Evolutionary conservation across 1,140 invertebrate species (phyloP), one percentile per base, ranked within the genome.

Genomic region (Papilio polyxenes): DNA sequence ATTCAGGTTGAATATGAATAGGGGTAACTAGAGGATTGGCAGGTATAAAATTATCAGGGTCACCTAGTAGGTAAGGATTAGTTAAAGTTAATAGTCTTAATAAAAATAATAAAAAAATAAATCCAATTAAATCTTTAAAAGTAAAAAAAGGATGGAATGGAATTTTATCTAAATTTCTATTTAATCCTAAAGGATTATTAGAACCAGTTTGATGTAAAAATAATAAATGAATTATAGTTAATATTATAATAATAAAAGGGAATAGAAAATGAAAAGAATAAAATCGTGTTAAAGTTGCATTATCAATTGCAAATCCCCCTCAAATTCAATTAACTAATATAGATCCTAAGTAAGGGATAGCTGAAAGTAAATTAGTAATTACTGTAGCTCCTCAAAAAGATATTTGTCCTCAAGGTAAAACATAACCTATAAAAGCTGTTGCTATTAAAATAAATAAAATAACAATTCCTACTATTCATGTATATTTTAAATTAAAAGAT

Each of bases 1-100:
- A 97, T 95, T 97, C 96, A 82, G 96, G 96, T 95, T 97, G 95
- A 95, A 97, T 97, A 93, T 97, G 96, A 59, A 95, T 86, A 4
- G 96, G 96, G 0, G 96, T 97, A 31, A 96, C 94, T 95, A 97
- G 87, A n/a, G 96, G 95, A 84, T 97, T 96, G 65, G 96, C 96
- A n/a, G 95, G 94, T 20, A 94, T 95, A 94, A 96, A 97, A 94
- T 97, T 97, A 95, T 97, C 96, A 20, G 95, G 95, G 86, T 97
- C 96, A 85, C 95, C 94, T 91, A 97, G 89, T 87, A 96, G 75
- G 89, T 95, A 95, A n/a, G 96, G 96, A 76, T 88, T 91, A 80
- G 91, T 92, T 89, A 95, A 89, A 53, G 91, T 89, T 92, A 95
- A 89, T 81, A 90, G 75, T 84, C 94, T 87, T 89, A 96, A 86